These are phyloP conservation scores for Semicossyphus pulcher DNA, from an alignment of 2,113 vertebrate genomes.

Conservation along the genomic window DNA sequence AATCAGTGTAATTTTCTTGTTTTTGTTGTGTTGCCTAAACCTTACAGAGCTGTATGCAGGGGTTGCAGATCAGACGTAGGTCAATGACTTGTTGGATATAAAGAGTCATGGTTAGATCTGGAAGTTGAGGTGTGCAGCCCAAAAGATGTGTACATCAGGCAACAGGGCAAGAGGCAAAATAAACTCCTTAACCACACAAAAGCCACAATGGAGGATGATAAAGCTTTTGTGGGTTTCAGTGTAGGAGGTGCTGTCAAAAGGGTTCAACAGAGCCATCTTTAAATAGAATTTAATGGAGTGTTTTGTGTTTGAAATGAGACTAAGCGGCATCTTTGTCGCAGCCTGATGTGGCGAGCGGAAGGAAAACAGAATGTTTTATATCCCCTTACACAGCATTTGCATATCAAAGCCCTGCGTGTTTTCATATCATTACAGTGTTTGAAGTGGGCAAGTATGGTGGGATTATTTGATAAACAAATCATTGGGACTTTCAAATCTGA, in stretches of 20 bases:
- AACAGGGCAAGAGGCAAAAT: background rate
- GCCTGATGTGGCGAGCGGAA: constrained; percentile 48
- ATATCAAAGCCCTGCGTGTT: constrained; percentile 73
- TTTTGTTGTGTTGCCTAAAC: no score
- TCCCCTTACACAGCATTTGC: constrained; percentile 66
- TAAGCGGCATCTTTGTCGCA: constrained; percentile 64
- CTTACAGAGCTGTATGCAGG: no score
- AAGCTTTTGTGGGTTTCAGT: constrained; percentile 42
- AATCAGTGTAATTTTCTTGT: no score
- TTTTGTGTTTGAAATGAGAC: constrained; percentile 65
- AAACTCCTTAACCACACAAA: background rate
- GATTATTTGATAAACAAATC: constrained; percentile 79
- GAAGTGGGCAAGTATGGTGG: constrained; percentile 70
- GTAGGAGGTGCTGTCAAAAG: constrained; percentile 58
- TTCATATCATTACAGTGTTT: constrained; percentile 71
- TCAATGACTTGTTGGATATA: background rate
- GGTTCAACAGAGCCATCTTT: constrained; percentile 61
- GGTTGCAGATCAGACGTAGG: no score
- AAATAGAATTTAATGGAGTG: constrained; percentile 69
- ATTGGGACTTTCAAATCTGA: constrained; percentile 68
- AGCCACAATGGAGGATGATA: constrained; percentile 19
- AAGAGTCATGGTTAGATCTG: background rate
- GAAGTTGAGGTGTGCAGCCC: background rate
- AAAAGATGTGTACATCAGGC: constrained; percentile 1
- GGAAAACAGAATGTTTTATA: constrained; percentile 66